These are phyloP conservation scores for Glaucidium brasilianum DNA, from an alignment of 2,113 vertebrate genomes.

Conservation along the genomic window DNA sequence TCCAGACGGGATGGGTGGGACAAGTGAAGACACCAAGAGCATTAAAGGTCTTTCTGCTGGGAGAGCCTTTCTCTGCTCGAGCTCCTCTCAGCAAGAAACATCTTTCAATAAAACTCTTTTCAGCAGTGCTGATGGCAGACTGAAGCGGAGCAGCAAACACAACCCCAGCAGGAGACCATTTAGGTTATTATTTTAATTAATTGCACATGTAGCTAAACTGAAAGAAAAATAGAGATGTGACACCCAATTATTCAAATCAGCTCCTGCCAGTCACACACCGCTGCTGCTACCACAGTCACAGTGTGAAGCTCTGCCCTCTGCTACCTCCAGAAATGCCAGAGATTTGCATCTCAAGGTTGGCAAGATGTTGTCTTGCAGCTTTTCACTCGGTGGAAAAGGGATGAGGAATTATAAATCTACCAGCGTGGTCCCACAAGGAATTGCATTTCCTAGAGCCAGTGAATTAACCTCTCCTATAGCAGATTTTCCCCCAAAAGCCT, in stretches of 20 bases:
- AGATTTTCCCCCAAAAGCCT: background rate
- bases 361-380: background rate
- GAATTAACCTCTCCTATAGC: background rate
- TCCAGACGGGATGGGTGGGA: background rate
- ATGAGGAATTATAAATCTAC: background rate
- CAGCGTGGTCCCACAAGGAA: background rate
- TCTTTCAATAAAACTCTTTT: slow-evolving; percentile 27
- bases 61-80: background rate
- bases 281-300: slow-evolving; percentile 1
- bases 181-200: slow-evolving; percentile 73
- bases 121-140: background rate
- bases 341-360: slow-evolving; percentile 10
- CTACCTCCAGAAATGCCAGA: slow-evolving; percentile 4
- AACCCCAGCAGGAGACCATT: slow-evolving; percentile 52
- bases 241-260: slow-evolving; percentile 63
- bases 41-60: background rate
- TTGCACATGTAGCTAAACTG: slow-evolving; percentile 63
- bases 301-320: background rate
- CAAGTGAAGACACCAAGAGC: background rate
- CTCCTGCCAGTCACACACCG: background rate
- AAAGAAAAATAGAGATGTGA: slow-evolving; percentile 63
- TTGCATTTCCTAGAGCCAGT: background rate
- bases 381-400: background rate
- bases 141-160: slow-evolving; percentile 42
- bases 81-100: slow-evolving; percentile 21